Evolutionary conservation across 2,888 invertebrate species (phyloP), one percentile per base, ranked within the genome.

Genomic region (Oasisia sp.): DNA sequence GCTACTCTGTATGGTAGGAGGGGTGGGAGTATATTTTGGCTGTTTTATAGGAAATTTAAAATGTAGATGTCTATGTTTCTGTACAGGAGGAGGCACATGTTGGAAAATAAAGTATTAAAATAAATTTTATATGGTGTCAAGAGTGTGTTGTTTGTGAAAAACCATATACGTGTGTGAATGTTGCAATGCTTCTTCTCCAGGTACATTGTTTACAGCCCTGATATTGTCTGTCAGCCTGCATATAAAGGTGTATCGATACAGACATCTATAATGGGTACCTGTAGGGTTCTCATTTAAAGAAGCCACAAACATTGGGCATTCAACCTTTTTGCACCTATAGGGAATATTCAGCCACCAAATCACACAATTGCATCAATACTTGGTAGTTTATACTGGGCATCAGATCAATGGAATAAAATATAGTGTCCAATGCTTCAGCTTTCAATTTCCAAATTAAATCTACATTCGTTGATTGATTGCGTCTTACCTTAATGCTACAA

Each of bases 41-140:
- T 27, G 27, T 74, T 74, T 74, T 74, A 74, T 74, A 74, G 74
- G 27, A 74, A 74, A 74, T 19, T 74, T 74, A 8, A 74, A 74
- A 74, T 27, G 74, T 74, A 74, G 19, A 74, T 74, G 74, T 74
- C 74, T n/a, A 74, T n/a, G 74, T 27, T 27, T 19, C n/a, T 74
- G 74, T 19, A 74, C 0, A 5, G 74, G 74, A 19, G 58, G 45
- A 14, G 50, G 50, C 50, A 50, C 19, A 27, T 74, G 74, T 74
- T 74, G 74, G 74, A 74, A 50, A 74, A 74, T 74, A 74, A 74
- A 74, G 27, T 74, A 74, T 74, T 74, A 74, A 74, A 74, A 74
- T 19, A 74, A 74, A 7, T 19, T 74, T 74, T 19, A 9, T 50
- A 11, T 50, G 19, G 74, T 74, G 27, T 74, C 74, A 19, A 19